phyloP scores from a whole-genome alignment of 1,140 invertebrate genomes.

The Drosophila parabipectinata region DNA sequence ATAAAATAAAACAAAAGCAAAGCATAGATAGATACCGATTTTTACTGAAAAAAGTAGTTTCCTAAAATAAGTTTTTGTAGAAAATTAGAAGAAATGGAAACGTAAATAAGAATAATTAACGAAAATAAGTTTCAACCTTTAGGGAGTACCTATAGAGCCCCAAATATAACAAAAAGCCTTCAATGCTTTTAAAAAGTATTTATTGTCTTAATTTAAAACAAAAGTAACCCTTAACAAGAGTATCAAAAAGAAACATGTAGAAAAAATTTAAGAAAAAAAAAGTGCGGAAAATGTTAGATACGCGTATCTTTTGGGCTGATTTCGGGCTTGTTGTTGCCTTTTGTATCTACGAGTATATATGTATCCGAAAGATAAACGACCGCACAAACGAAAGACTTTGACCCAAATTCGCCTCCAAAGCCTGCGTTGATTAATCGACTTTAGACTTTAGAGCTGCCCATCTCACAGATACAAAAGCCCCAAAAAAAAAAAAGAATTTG shows the following conservation, averaged over 20 bases:
- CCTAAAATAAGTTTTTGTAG: no score
- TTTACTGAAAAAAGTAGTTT: no score
- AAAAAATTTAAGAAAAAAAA: background rate
- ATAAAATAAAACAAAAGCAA: no score
- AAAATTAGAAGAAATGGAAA: no score
- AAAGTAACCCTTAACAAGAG: background rate
- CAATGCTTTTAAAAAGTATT: background rate
- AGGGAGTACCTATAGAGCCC: no score
- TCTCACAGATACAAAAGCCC: slow-evolving; percentile 42
- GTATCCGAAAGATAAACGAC: slow-evolving; percentile 44
- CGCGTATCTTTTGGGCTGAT: slow-evolving; percentile 32
- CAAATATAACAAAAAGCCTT: no score
- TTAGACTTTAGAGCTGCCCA: slow-evolving; percentile 37
- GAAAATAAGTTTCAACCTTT: no score
- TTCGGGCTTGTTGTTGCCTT: slow-evolving; percentile 22
- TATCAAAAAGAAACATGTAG: background rate
- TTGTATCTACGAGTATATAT: background rate
- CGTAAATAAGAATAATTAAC: no score
- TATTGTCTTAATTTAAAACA: no score
- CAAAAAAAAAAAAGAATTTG: slow-evolving; percentile 17
- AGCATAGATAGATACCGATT: no score
- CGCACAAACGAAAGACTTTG: slow-evolving; percentile 56
- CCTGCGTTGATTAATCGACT: slow-evolving; percentile 71
- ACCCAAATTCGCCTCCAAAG: slow-evolving; percentile 56
- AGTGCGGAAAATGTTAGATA: slow-evolving; percentile 15